Percentiles rank a stretch among this genome's conserved stretches.
phyloP scores from a whole-genome alignment of 1,140 invertebrate species.

The Thaumetopoea pityocampa region DNA sequence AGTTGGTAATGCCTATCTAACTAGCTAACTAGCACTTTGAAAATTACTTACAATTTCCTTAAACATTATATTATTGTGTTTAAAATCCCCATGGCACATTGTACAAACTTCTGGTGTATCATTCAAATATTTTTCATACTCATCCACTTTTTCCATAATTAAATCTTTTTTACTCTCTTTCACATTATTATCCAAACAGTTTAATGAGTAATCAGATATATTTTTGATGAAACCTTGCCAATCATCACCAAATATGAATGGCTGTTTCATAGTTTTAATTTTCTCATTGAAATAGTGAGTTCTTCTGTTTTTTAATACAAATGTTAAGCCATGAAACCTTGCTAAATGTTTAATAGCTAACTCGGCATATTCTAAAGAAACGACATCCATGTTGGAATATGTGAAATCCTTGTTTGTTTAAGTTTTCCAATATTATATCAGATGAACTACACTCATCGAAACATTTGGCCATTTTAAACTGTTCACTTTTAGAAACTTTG shows the following conservation, averaged over 20 bases:
- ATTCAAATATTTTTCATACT: slow-evolving; percentile 39
- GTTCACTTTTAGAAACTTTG: slow-evolving; percentile 25
- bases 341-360: slow-evolving; percentile 6
- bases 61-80: slow-evolving; percentile 44
- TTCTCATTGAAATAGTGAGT: slow-evolving; percentile 23
- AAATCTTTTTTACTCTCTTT: slow-evolving; percentile 30
- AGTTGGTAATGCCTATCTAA: too few species aligned
- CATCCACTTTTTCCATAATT: slow-evolving; percentile 24
- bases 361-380: slow-evolving; percentile 30
- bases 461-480: slow-evolving; percentile 26
- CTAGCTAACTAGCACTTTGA: too few species aligned
- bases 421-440: slow-evolving; percentile 35
- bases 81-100: slow-evolving; percentile 51
- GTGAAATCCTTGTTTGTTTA: slow-evolving; percentile 30
- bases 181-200: slow-evolving; percentile 26
- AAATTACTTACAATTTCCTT: slow-evolving; percentile 45
- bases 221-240: slow-evolving; percentile 34
- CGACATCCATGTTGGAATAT: slow-evolving; percentile 21
- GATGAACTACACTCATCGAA: slow-evolving; percentile 24
- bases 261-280: slow-evolving; percentile 33
- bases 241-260: slow-evolving; percentile 36
- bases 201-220: slow-evolving; percentile 27
- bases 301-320: slow-evolving; percentile 16
- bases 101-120: slow-evolving; percentile 20
- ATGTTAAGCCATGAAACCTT: slow-evolving; percentile 27